phyloP scores from a whole-genome alignment of 2,797 vertebrate genomes.

The Thripadectes ignobilis region DNA sequence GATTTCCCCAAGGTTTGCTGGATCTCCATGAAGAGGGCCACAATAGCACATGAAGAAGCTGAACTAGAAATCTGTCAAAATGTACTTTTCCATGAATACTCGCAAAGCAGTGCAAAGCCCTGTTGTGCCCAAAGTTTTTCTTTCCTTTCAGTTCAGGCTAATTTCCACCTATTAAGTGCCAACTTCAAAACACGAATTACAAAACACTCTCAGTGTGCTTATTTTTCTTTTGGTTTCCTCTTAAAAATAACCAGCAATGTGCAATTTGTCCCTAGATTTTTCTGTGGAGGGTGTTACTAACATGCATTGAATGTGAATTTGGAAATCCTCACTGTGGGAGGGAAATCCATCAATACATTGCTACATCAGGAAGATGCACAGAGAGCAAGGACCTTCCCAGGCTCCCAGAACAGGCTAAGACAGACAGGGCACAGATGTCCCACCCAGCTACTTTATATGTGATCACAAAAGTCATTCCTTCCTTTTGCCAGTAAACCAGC shows the following conservation, averaged over 20 bases:
- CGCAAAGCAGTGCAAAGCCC: not conserved
- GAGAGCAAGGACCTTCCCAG: not conserved
- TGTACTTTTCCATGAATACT: not conserved
- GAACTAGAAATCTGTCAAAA: constrained; percentile 11
- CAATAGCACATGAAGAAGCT: not conserved
- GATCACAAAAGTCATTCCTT: not conserved
- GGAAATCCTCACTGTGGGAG: not conserved
- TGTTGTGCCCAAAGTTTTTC: not conserved
- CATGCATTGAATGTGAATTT: not conserved
- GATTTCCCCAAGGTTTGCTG: not conserved
- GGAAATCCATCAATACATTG: not conserved
- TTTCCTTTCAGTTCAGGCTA: not conserved
- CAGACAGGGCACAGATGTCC: not conserved
- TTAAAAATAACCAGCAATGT: not conserved
- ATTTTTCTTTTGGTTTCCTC: not conserved
- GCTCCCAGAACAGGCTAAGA: not conserved
- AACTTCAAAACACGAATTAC: not conserved
- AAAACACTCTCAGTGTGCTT: not conserved
- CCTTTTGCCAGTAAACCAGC: not conserved
- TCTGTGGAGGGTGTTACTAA: not conserved
- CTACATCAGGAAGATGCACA: not conserved
- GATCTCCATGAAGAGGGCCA: not conserved
- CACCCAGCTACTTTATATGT: not conserved
- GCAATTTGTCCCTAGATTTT: not conserved
- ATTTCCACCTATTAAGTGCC: constrained; percentile 3